These are phyloP conservation scores for Linepithema humile DNA, from an alignment of 1,140 invertebrate genomes.

Conservation along the genomic window DNA sequence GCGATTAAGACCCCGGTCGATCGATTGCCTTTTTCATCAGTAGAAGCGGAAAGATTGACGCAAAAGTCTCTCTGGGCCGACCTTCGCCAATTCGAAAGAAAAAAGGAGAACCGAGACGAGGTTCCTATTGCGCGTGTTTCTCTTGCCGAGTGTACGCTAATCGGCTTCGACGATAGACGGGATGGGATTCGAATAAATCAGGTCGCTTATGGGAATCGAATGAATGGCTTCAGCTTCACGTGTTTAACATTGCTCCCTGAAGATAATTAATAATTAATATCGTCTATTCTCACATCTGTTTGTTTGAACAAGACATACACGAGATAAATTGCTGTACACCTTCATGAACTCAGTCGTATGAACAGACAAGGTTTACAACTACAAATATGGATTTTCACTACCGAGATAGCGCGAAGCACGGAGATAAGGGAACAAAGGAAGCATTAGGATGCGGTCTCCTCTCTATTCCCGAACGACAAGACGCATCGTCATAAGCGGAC, in stretches of 20 bases:
- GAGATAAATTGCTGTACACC: background rate
- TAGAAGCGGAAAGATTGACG: background rate
- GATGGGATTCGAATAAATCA: background rate
- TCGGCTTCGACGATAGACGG: background rate
- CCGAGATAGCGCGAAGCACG: background rate
- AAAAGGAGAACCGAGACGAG: background rate
- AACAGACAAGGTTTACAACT: background rate
- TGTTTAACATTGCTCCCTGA: background rate
- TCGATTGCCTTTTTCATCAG: conserved; percentile 3
- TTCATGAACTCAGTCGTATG: background rate
- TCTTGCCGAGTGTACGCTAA: background rate
- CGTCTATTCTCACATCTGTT: background rate
- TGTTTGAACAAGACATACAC: conserved; percentile 7
- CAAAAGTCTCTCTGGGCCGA: background rate
- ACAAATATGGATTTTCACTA: background rate
- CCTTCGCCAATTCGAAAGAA: background rate
- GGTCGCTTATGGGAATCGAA: background rate
- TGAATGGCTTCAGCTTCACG: background rate
- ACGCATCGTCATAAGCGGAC: background rate
- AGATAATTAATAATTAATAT: conserved; percentile 26
- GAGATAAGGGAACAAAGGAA: conserved; percentile 14
- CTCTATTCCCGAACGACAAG: background rate
- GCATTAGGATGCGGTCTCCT: background rate
- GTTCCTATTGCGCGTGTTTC: background rate
- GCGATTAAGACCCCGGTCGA: conserved; percentile 31